phyloP scores from a whole-genome alignment of 2,797 vertebrate genomes.

The Yasuhikotakia modesta region DNA sequence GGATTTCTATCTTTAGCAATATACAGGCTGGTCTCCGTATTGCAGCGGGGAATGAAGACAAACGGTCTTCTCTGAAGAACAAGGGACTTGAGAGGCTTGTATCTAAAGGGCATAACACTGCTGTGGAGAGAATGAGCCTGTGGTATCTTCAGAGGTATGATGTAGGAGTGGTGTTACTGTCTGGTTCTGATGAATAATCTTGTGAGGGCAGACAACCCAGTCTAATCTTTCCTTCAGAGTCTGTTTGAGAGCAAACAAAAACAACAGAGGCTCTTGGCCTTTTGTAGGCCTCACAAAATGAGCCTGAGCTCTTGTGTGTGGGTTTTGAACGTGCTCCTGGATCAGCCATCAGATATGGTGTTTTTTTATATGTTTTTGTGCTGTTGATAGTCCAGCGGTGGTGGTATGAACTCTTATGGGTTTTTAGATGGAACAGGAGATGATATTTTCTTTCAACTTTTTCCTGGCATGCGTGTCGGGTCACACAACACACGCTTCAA shows the following conservation, averaged over 20 bases:
- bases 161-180: background rate
- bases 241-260: constrained; percentile 11
- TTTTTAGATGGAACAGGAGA: background rate
- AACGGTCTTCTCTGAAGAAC: too few relatives aligned
- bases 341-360: background rate
- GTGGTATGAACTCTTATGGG: background rate
- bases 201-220: background rate
- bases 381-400: constrained; percentile 12
- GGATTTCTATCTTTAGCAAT: constrained; percentile 26
- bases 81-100: background rate
- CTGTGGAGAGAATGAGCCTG: background rate
- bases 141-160: background rate
- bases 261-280: constrained; percentile 13
- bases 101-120: background rate
- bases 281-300: constrained; percentile 22
- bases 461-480: constrained; percentile 1
- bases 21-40: background rate
- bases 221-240: constrained; percentile 1
- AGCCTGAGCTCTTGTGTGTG: background rate
- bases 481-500: background rate
- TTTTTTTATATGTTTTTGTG: background rate
- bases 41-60: constrained; percentile 1
- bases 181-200: constrained; percentile 1
- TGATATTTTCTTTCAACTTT: background rate
- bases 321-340: background rate